Evolutionary conservation across 2,113 vertebrate genomes (phyloP).

Genomic region (Pluvialis apricaria): DNA sequence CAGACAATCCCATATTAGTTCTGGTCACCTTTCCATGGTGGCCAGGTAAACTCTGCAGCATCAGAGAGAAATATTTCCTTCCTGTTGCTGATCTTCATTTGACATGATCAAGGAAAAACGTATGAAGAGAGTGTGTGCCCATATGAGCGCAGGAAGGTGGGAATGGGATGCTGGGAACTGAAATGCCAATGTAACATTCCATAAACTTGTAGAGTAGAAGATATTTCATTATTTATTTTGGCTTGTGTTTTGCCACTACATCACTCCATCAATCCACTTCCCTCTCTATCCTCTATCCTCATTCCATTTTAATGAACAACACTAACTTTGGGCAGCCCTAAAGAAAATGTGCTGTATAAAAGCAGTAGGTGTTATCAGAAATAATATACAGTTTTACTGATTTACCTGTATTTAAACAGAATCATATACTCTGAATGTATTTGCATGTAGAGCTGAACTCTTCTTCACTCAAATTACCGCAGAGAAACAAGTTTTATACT

Average conservation of each 20-base stretch:
- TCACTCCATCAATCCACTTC: neutral
- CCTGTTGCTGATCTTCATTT: neutral
- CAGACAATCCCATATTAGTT: neutral
- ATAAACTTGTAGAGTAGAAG: neutral
- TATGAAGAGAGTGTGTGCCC: neutral
- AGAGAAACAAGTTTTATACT: neutral
- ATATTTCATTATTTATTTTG: neutral
- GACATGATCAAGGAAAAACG: neutral
- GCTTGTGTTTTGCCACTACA: neutral
- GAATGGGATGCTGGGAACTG: neutral
- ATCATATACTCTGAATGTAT: neutral
- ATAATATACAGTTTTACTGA: constrained; percentile 13
- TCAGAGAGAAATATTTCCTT: neutral
- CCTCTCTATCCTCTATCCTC: neutral
- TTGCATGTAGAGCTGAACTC: neutral
- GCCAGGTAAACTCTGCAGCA: neutral
- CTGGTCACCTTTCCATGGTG: neutral
- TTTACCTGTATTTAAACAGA: neutral
- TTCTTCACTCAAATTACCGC: neutral
- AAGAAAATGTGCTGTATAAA: neutral
- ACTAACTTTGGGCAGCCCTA: constrained; percentile 36
- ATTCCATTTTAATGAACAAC: constrained; percentile 55
- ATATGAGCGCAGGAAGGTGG: neutral
- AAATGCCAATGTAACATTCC: neutral
- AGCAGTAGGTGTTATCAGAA: neutral